Base-by-base conservation (phyloP, 2,888 invertebrate species). In the Fragum sueziense region DNA sequence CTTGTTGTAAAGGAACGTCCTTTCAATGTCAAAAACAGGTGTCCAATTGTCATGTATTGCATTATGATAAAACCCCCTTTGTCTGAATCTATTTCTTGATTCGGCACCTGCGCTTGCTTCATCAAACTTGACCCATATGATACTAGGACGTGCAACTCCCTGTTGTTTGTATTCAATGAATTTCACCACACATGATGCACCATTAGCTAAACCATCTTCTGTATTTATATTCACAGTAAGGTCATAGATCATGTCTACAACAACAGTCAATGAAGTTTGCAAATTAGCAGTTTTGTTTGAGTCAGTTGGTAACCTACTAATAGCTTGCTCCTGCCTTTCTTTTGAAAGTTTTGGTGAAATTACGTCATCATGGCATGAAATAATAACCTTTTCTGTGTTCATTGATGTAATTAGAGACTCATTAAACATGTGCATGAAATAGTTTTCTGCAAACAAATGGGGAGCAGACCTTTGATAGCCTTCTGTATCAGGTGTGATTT, bases 141-240 rank as follows among this genome's bases (percentile, higher is more conserved):
- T n/a, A n/a, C n/a, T n/a, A n/a, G n/a, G n/a, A n/a, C n/a, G n/a
- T 34, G 67, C 37, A 11, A 59, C 33, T 14, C 29, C 29, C 51
- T n/a, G 20, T 20, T 2, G 37, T 33, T 37, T 81, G 70, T 57
- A 81, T 71, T 65, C 74, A n/a, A n/a, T n/a, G n/a, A n/a, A n/a
- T n/a, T 33, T 76, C 1, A 83, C 37, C 70, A 54, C 59, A 59
- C 85, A 80, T 34, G 78, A 74, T n/a, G 81, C 79, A n/a, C 82
- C 86, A 83, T 86, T 86, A 7, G 79, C 80, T 20, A 85, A 47
- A 6, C 85, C 85, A 84, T 85, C 85, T 27, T 74, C 65, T 41
- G 78, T 80, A 47, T 80, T 72, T 34, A 85, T 17, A 68, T 85
- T 85, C 20, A 77, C 41, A 22, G 71, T 76, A 14, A 82, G 7